These are phyloP conservation scores for Tenodera sinensis DNA, from an alignment of 2,888 invertebrate genomes.

Conservation along the genomic window DNA sequence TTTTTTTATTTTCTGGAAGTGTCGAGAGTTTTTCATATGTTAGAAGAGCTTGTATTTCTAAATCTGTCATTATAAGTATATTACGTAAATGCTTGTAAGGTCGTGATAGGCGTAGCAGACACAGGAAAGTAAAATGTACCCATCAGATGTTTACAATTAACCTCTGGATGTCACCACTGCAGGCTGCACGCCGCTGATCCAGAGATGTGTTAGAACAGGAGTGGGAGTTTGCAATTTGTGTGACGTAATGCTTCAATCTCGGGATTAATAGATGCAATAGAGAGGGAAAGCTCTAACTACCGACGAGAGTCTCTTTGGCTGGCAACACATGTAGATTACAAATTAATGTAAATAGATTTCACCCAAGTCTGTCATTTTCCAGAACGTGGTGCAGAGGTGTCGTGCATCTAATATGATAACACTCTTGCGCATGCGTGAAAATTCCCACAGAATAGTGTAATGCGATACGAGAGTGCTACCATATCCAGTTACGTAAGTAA, in stretches of 20 bases:
- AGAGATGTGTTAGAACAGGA: background rate
- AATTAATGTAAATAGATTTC: slow-evolving; percentile 34
- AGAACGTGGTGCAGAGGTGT: slow-evolving; percentile 46
- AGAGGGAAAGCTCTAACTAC: background rate
- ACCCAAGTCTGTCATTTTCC: slow-evolving; percentile 86
- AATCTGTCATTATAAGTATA: too few relatives aligned
- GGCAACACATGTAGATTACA: slow-evolving; percentile 1
- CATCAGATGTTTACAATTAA: too few relatives aligned
- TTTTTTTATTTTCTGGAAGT: too few relatives aligned
- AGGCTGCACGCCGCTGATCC: background rate
- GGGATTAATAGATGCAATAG: background rate
- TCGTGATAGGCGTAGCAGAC: too few relatives aligned
- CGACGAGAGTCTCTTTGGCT: background rate
- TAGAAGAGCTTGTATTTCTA: too few relatives aligned
- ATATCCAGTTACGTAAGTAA: background rate
- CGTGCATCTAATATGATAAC: background rate
- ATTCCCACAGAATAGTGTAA: background rate
- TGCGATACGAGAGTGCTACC: background rate
- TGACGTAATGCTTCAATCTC: background rate
- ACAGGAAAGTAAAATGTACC: too few relatives aligned
- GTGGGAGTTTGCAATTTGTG: background rate
- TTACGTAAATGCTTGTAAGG: too few relatives aligned
- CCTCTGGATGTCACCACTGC: too few relatives aligned
- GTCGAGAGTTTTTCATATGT: too few relatives aligned
- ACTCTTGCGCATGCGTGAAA: background rate